Evolutionary conservation across 2,888 invertebrate species (phyloP), one percentile per base, ranked within the genome.

Genomic region (Sepiola atlantica): DNA sequence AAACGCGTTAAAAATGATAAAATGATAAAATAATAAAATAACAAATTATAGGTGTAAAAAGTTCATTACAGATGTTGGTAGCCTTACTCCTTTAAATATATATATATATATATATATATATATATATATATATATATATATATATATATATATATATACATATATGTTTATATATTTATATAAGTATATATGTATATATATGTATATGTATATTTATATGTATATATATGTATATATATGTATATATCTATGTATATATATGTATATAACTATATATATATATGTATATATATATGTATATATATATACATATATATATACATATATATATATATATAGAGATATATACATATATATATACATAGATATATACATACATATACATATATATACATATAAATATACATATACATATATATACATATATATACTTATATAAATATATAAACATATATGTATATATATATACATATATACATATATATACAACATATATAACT

Each of bases 351-450:
- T 16, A 16, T 32, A n/a, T 32, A 77, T 77, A 77, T 12, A 16
- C 3, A n/a, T 14, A n/a, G 20, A 32, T 77, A n/a, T 77, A n/a
- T 77, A n/a, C 12, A n/a, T n/a, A 77, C 10, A n/a, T n/a, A 10
- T 77, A n/a, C 12, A 16, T 16, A 16, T n/a, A 77, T 77, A 77
- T 77, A 77, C n/a, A 77, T 77, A 77, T 77, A 77, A n/a, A 77
- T 77, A 77, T 77, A n/a, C n/a, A 77, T 14, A 77, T n/a, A 77
- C 2, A 77, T 77, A 77, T 77, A 77, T 32, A n/a, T 77, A n/a
- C n/a, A 77, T 77, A 77, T 77, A 77, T 77, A 77, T 77, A 77
- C n/a, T n/a, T 77, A 77, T 77, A 77, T 77, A n/a, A n/a, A 77
- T 77, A 32, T 77, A 77, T 77, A 32, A n/a, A 18, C 14, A 32